Conservation (phyloP, 2,113 vertebrate genomes). For the Peromyscus maniculatus region DNA sequence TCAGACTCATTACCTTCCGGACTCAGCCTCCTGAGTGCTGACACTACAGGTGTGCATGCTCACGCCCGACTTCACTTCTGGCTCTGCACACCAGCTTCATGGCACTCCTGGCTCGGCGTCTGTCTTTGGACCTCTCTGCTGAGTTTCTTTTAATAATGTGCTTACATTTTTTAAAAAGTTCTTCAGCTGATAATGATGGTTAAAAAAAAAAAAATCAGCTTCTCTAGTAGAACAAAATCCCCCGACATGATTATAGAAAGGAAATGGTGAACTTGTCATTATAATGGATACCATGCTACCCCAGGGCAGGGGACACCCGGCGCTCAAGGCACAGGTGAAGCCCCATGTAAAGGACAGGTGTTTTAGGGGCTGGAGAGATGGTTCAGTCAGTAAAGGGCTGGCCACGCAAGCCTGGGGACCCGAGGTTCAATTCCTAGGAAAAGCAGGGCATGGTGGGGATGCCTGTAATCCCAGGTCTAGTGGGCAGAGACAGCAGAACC, state of each 20-base stretch:
- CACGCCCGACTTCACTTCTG: background rate
- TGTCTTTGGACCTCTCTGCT: background rate
- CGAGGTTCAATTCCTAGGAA: no score
- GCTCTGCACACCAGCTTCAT: background rate
- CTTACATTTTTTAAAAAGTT: background rate
- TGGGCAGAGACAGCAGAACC: no score
- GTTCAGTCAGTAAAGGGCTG: no score
- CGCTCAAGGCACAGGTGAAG: slow-evolving; percentile 24
- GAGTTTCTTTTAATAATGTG: slow-evolving; percentile 12
- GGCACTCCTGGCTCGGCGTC: background rate
- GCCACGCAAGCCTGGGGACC: background rate
- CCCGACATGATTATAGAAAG: background rate
- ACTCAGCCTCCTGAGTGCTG: background rate
- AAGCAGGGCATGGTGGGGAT: background rate
- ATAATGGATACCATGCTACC: background rate
- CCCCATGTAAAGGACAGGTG: background rate
- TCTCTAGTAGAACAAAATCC: slow-evolving; percentile 43
- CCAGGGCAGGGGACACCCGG: background rate
- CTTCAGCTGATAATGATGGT: background rate
- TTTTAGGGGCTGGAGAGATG: background rate
- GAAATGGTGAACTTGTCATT: background rate
- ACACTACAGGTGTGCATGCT: background rate
- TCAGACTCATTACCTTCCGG: background rate
- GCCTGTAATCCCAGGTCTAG: background rate
- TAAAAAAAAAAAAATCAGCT: background rate